Evolutionary conservation across 2,113 vertebrate genomes (phyloP).

Genomic region (Sakesphorus luctuosus): DNA sequence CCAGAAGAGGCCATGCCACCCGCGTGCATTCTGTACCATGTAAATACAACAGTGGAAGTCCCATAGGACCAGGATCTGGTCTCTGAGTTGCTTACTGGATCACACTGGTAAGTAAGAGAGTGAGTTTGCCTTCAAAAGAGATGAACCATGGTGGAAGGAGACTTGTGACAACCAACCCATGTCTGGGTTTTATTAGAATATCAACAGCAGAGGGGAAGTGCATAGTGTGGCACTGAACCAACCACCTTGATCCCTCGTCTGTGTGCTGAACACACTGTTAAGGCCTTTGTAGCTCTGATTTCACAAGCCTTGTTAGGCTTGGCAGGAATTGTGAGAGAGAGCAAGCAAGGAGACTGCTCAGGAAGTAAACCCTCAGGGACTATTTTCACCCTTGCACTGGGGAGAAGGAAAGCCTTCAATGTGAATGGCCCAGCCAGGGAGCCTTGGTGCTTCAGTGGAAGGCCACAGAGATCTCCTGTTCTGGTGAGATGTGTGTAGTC

Average conservation of each 20-base stretch:
- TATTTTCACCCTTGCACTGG: not conserved
- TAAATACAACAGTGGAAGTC: not conserved
- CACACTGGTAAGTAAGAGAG: too few species aligned
- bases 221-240: not conserved
- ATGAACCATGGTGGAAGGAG: not conserved
- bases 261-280: not conserved
- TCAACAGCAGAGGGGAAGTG: not conserved
- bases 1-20: not conserved
- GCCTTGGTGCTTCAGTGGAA: not conserved
- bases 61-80: not conserved
- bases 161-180: not conserved
- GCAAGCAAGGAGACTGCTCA: not conserved
- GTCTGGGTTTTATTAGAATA: not conserved
- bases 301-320: not conserved
- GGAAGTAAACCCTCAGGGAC: not conserved
- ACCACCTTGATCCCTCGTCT: not conserved
- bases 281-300: not conserved
- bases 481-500: not conserved
- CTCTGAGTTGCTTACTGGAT: not conserved
- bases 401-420: not conserved
- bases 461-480: not conserved
- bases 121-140: not conserved
- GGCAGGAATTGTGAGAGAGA: not conserved
- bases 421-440: not conserved
- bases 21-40: not conserved